Evolutionary conservation across 2,888 invertebrate species (phyloP), one percentile per base, ranked within the genome.

Genomic region (Tenthredo distinguenda): DNA sequence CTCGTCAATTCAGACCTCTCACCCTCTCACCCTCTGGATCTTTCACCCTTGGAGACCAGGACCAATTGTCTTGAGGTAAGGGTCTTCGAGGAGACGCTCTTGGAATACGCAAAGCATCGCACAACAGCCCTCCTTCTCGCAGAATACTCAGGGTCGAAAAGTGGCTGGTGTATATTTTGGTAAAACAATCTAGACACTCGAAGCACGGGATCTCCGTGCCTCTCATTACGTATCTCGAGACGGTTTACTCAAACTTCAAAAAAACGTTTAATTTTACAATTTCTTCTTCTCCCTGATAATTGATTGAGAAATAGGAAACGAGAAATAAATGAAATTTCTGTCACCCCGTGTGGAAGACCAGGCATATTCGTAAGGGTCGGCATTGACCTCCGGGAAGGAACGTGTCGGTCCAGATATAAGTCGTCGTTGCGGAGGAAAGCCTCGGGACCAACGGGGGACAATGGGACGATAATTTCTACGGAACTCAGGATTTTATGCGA

Each of bases 391-490:
- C 10, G 55, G 15, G 68, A 62, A 37, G 55, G 55, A 77, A 77
- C 55, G 55, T 55, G 77, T 31, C 31, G 31, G 26, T 31, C 55
- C 4, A 50, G 77, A 77, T 55, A 55, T 77, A 77, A 77, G 47
- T 77, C 50, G 77, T 77, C 55, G 31, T 55, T 40, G 77, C n/a
- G 9, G 31, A 68, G 31, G 12, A 55, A 77, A 55, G 55, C 34
- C 18, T 18, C 34, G 9, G 21, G 62, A 31, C 40, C 58, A 77
- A 55, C 50, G 58, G 40, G 37, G 62, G 62, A 81, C 81, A 81
- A 62, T 81, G 81, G 81, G 40, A 81, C 81, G 81, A 81, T 81
- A 58, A 81, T 81, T 81, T 81, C 62, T 62, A 21, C 4, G 62
- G 81, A 31, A 81, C n/a, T 81, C 10, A n/a, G 34, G 50, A 62